Percentiles rank a stretch among this genome's conserved stretches.
phyloP scores from a whole-genome alignment of 1,140 invertebrate genomes.

The Gryon sp. region DNA sequence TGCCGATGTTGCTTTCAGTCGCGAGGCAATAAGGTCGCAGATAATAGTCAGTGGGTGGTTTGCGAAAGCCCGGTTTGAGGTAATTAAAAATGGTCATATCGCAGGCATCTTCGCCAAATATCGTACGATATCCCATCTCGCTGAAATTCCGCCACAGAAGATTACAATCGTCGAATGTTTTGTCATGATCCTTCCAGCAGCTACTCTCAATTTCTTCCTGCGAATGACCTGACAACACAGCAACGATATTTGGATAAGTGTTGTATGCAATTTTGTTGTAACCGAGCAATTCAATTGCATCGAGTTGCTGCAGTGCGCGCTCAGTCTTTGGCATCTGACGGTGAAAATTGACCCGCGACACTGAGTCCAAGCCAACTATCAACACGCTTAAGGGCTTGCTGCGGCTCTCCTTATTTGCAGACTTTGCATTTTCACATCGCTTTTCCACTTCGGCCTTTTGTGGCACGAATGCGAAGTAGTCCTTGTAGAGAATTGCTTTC shows the following conservation, averaged over 20 bases:
- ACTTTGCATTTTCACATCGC: conserved; percentile 47
- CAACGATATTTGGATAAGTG: conserved; percentile 90
- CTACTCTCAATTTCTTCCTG: conserved; percentile 81
- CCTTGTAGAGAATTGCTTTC: conserved; percentile 81
- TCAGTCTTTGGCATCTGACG: conserved; percentile 89
- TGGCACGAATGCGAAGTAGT: conserved; percentile 85
- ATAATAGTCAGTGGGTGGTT: conserved; percentile 82
- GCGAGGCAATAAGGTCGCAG: conserved; percentile 78
- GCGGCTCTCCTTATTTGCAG: neutral
- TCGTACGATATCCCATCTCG: conserved; percentile 79
- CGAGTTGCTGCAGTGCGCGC: conserved; percentile 81
- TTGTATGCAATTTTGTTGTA: conserved; percentile 92
- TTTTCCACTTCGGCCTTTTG: conserved; percentile 75
- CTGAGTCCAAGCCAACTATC: conserved; percentile 91
- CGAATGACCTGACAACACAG: conserved; percentile 84
- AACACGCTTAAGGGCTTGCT: conserved; percentile 82
- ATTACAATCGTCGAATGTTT: conserved; percentile 82
- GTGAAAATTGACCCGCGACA: conserved; percentile 91
- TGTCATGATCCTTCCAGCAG: conserved; percentile 80
- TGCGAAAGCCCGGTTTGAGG: conserved; percentile 80
- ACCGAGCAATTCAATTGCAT: conserved; percentile 85
- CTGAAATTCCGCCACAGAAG: conserved; percentile 82
- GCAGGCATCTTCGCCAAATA: conserved; percentile 81
- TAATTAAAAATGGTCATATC: conserved; percentile 82
- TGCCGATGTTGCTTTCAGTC: conserved; percentile 78